These are phyloP conservation scores for Macaca fascicularis DNA, from an alignment of 2,113 vertebrate species.

Conservation along the genomic window DNA sequence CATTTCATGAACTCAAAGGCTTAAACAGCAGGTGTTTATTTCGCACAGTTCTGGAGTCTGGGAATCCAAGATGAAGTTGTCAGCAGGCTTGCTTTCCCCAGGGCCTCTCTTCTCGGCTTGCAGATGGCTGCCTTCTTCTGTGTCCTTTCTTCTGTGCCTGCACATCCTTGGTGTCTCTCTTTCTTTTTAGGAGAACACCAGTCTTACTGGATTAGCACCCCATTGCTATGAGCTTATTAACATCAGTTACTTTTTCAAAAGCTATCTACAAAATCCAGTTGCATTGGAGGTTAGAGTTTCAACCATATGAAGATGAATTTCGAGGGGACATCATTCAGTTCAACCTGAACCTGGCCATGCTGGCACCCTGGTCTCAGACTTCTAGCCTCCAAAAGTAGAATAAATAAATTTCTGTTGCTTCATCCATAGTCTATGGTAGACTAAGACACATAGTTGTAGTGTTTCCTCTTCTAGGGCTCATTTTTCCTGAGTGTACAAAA, in stretches of 20 bases:
- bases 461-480: background rate
- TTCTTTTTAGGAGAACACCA: background rate
- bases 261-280: background rate
- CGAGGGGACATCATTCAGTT: background rate
- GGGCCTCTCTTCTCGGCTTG: too few species aligned
- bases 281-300: background rate
- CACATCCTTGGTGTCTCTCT: rapidly evolving
- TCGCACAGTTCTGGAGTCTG: background rate
- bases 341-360: background rate
- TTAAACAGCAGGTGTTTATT: background rate
- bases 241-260: background rate
- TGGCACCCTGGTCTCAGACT: background rate
- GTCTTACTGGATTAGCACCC: background rate
- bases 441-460: rapidly evolving
- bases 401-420: too few species aligned
- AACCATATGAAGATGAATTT: background rate
- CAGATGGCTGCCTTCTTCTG: rapidly evolving
- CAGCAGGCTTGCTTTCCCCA: rapidly evolving
- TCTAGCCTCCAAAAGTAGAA: background rate
- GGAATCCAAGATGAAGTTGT: too few species aligned
- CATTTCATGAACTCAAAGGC: rapidly evolving
- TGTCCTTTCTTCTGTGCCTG: background rate
- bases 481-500: background rate
- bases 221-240: background rate
- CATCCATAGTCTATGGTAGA: rapidly evolving